phyloP scores from a whole-genome alignment of 2,113 vertebrate genomes.

The Hyaena hyaena region DNA sequence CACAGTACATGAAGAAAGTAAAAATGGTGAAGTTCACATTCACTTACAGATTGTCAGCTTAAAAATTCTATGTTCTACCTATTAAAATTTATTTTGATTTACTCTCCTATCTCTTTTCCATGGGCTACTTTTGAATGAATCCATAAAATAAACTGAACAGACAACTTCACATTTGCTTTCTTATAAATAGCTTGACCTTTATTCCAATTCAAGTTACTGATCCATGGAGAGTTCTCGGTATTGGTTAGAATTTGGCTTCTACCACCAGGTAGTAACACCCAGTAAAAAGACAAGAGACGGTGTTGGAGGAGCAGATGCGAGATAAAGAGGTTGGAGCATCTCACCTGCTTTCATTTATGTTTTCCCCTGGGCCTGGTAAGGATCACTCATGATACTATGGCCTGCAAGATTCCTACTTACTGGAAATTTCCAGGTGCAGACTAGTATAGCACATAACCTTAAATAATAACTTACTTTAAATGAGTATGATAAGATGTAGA shows the following conservation, averaged over 20 bases:
- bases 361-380: background rate
- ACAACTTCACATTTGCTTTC: background rate
- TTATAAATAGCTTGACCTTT: background rate
- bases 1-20: background rate
- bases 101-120: background rate
- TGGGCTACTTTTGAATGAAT: background rate
- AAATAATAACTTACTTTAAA: background rate
- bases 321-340: background rate
- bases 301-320: background rate
- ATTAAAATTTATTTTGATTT: background rate
- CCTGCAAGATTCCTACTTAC: background rate
- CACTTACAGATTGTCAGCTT: background rate
- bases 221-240: background rate
- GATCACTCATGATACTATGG: background rate
- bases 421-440: background rate
- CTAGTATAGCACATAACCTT: background rate
- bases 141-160: background rate
- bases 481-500: background rate
- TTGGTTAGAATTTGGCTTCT: background rate
- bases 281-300: background rate
- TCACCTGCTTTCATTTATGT: background rate
- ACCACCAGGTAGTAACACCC: background rate
- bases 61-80: background rate
- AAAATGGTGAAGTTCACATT: background rate
- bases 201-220: background rate